Conservation (phyloP, 2,888 invertebrate genomes). For the Plemyria rubiginata region DNA sequence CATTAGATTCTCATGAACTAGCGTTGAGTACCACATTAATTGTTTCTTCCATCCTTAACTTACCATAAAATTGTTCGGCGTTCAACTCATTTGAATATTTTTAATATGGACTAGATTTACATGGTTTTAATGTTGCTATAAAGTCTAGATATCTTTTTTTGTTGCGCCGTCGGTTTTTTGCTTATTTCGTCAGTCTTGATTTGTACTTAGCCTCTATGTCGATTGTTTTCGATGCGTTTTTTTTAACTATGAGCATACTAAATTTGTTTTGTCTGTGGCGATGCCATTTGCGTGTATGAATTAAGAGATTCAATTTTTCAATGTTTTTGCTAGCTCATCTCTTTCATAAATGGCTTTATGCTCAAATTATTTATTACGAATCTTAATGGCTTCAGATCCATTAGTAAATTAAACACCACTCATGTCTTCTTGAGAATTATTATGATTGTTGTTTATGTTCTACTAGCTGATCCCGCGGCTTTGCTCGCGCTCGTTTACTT, state of each 20-base stretch:
- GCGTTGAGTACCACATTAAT: slow-evolving; percentile 38
- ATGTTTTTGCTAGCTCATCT: slow-evolving; percentile 65
- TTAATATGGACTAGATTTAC: slow-evolving; percentile 53
- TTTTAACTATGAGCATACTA: slow-evolving; percentile 43
- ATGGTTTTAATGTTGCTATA: slow-evolving; percentile 52
- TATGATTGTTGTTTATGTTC: slow-evolving; percentile 44
- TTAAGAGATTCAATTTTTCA: slow-evolving; percentile 73
- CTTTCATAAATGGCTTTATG: slow-evolving; percentile 51
- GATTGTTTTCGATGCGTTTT: slow-evolving; percentile 58
- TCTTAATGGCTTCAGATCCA: slow-evolving; percentile 64
- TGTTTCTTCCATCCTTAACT: slow-evolving; percentile 40
- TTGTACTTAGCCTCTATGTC: slow-evolving; percentile 52
- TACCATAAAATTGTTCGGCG: slow-evolving; percentile 49
- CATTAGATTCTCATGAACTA: slow-evolving; percentile 40
- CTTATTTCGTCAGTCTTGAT: slow-evolving; percentile 51
- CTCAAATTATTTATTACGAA: slow-evolving; percentile 57
- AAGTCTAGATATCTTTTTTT: slow-evolving; percentile 54
- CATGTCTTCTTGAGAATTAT: slow-evolving; percentile 45
- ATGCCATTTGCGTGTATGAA: slow-evolving; percentile 53
- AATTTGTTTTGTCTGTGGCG: slow-evolving; percentile 48
- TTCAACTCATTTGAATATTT: slow-evolving; percentile 58
- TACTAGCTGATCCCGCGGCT: too few species aligned
- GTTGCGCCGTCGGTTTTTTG: slow-evolving; percentile 49
- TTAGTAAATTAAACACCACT: slow-evolving; percentile 65
- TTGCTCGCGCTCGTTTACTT: too few species aligned